Conservation (phyloP, 1,140 invertebrate genomes). For the Daktulosphaira vitifoliae region DNA sequence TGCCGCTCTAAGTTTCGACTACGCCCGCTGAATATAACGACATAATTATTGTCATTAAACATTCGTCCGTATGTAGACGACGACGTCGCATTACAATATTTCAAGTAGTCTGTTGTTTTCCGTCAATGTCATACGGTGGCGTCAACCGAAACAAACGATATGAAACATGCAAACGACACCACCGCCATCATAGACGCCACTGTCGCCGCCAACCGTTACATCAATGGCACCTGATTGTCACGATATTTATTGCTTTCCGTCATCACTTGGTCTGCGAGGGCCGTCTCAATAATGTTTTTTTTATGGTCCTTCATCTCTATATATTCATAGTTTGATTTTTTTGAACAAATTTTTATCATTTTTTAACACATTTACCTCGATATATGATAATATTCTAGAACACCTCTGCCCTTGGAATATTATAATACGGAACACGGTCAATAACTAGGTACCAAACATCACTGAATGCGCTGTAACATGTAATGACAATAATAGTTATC, state of each 20-base stretch:
- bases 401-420: too few species aligned
- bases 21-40: too few species aligned
- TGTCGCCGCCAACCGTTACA: not conserved
- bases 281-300: not conserved
- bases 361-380: too few species aligned
- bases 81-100: not conserved
- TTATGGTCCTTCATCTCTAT: not conserved
- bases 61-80: not conserved
- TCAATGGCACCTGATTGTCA: constrained; percentile 23
- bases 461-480: too few species aligned
- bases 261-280: not conserved
- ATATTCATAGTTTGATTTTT: not conserved
- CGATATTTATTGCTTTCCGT: constrained; percentile 26
- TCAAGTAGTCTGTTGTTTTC: constrained; percentile 12
- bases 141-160: constrained; percentile 24
- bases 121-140: constrained; percentile 12
- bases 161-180: not conserved
- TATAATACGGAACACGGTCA: too few species aligned
- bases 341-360: not conserved
- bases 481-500: too few species aligned
- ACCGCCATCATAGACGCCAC: not conserved
- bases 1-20: too few species aligned
- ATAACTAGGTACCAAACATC: too few species aligned
- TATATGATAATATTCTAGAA: too few species aligned
- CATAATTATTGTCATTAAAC: too few species aligned